Conservation (phyloP, 2,797 vertebrate genomes). For the Pipistrellus nathusii region DNA sequence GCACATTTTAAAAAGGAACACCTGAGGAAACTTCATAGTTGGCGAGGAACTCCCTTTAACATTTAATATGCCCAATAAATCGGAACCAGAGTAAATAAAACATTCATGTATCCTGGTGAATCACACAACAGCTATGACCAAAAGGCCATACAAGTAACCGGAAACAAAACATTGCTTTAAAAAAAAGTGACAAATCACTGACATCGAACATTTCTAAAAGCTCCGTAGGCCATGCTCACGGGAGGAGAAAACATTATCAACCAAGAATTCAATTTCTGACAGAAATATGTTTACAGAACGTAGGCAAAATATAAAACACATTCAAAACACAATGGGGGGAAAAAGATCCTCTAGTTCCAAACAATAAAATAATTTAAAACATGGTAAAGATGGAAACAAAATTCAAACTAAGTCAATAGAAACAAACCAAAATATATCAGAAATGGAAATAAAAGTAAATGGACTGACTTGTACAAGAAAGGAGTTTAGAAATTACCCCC, state of each 20-base stretch:
- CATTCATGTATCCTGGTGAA: neutral
- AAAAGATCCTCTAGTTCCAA: neutral
- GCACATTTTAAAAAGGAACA: neutral
- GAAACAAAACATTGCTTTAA: slow-evolving; percentile 16
- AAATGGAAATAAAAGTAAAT: slow-evolving; percentile 30
- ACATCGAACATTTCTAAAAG: neutral
- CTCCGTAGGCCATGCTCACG: neutral
- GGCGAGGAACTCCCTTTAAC: neutral
- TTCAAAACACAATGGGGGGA: neutral
- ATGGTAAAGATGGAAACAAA: neutral
- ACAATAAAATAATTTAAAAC: neutral
- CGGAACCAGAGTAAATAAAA: neutral
- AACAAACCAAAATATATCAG: neutral
- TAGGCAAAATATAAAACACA: neutral
- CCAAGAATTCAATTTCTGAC: neutral
- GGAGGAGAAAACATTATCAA: neutral
- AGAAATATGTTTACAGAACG: neutral
- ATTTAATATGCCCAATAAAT: neutral
- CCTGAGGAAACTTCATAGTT: neutral
- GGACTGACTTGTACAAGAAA: neutral
- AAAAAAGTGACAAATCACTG: neutral
- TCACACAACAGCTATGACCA: neutral
- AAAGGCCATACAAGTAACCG: neutral
- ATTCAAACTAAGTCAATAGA: neutral
- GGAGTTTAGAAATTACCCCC: neutral